Evolutionary conservation across 2,888 invertebrate species (phyloP), one percentile per base, ranked within the genome.

Genomic region (Xylocampa areola): DNA sequence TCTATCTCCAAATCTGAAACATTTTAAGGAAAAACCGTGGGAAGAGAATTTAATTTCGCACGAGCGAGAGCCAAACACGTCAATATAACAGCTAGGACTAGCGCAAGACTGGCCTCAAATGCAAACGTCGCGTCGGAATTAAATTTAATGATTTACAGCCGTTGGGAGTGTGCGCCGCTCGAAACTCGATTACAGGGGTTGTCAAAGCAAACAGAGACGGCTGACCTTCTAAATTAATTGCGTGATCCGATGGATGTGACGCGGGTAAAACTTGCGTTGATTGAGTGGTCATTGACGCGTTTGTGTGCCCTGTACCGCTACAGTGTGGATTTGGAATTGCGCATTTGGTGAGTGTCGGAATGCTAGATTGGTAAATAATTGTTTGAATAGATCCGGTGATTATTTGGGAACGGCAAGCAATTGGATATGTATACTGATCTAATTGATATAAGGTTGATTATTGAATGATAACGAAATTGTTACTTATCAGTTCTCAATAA

Each of bases 61-160:
- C 49, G 17, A 65, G 60, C 54, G 39, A 39, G 54, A 52, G 39
- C 41, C 53, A 37, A 64, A 64, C 51, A 66, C 62, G 67, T 71
- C 75, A 69, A 76, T 76, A 75, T 67, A 68, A 73, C 71, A 54
- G 68, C 48, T 43, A 59, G 57, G 37, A 36, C 55, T 62, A 66
- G 66, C 43, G 61, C 71, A 73, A 79, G 75, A 73, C 76, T 73
- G 76, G 68, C 66, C 68, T 67, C 60, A 65, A 81, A 80, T 74
- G 78, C 77, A 81, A 81, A 82, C 79, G 80, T 76, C 72, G 74
- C 51, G 25, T 25, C 61, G 75, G 79, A 87, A 86, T 84, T 81
- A 82, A 85, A 87, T 85, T 86, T 83, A 84, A 84, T 85, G 84
- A 87, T 87, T 88, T 84, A 85, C 80, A 81, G 76, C 71, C 73